These are phyloP conservation scores for Drosophila bifasciata DNA, from an alignment of 1,140 invertebrate genomes.

Conservation along the genomic window DNA sequence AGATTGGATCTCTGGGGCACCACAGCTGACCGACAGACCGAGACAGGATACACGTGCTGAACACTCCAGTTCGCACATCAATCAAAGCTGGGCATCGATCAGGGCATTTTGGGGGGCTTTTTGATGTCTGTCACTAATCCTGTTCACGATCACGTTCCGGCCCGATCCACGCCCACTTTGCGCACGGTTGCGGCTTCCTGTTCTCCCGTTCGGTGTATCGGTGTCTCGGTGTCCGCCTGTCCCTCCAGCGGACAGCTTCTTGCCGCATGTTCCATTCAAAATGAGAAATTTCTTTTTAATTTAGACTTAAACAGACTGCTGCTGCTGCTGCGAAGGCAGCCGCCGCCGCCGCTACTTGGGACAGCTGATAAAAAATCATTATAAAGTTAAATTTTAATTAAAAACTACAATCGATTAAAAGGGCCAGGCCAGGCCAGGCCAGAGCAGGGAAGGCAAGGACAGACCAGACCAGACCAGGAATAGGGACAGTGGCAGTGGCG, in stretches of 20 bases:
- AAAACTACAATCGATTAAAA: slow-evolving; percentile 79
- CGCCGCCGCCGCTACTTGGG: slow-evolving; percentile 6
- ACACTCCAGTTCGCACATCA: slow-evolving; percentile 61
- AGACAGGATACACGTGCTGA: slow-evolving; percentile 27
- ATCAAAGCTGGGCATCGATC: slow-evolving; percentile 55
- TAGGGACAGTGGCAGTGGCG: slow-evolving; percentile 10
- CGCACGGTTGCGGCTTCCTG: slow-evolving; percentile 69
- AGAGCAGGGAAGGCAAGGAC: neutral
- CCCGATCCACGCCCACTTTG: slow-evolving; percentile 65
- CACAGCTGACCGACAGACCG: neutral
- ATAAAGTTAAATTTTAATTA: slow-evolving; percentile 84
- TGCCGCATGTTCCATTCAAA: slow-evolving; percentile 23
- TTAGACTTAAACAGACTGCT: slow-evolving; percentile 70
- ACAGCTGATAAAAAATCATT: slow-evolving; percentile 84
- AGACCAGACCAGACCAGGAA: neutral
- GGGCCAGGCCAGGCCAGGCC: neutral
- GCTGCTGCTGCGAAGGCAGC: slow-evolving; percentile 11
- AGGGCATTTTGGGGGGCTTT: slow-evolving; percentile 12
- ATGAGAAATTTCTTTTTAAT: slow-evolving; percentile 84
- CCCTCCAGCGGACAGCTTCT: too few species aligned
- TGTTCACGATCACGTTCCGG: slow-evolving; percentile 56
- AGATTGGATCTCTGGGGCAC: neutral
- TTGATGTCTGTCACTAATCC: slow-evolving; percentile 62
- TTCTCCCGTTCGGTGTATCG: too few species aligned
- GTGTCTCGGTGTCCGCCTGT: too few species aligned